Evolutionary conservation across 2,888 invertebrate species (phyloP), one percentile per base, ranked within the genome.

Genomic region (Cataglyphis cursor): DNA sequence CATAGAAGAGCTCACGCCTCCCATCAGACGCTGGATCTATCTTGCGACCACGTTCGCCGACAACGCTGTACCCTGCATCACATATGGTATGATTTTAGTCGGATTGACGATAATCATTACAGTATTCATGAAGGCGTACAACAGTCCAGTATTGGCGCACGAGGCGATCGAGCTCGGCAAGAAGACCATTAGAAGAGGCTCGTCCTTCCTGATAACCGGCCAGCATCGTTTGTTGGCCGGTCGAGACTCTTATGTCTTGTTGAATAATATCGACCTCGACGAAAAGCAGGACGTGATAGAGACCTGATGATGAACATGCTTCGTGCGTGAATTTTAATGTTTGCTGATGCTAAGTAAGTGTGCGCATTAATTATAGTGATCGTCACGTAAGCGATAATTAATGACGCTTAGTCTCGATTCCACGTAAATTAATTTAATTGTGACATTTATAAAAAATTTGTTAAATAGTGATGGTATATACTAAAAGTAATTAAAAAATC

Each of bases 21-120:
- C 97, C n/a, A 98, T 98, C 81, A 96, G 97, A 92, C 96, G 97
- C 31, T 98, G 97, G 97, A 96, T 98, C 28, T 98, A 97, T 95
- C 93, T 98, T 62, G 97, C 97, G 21, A 98, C 98, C 1, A 97
- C 97, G 0, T 96, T 98, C 85, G 97, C 97, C 0, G 98, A 98
- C 21, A 94, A 97, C 38, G 96, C 97, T 0, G 97, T 96, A 24
- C 97, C 98, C 0, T 92, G 97, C 18, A 94, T 97, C 73, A 96
- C 97, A 1, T 98, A 97, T 94, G 96, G 97, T 38, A 96, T 97
- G 94, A 97, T 98, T 83, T 94, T 97, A 72, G 95, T 96, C 81
- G 98, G 98, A 0, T 95, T 97, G 4, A 95, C 96, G 66, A 96
- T 96, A 35, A 95, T 98, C 31, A 95, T 97, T 6, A 95, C 96